Evolutionary conservation across 1,140 invertebrate species (phyloP).

Genomic region (Lamellibrachia luymesi): DNA sequence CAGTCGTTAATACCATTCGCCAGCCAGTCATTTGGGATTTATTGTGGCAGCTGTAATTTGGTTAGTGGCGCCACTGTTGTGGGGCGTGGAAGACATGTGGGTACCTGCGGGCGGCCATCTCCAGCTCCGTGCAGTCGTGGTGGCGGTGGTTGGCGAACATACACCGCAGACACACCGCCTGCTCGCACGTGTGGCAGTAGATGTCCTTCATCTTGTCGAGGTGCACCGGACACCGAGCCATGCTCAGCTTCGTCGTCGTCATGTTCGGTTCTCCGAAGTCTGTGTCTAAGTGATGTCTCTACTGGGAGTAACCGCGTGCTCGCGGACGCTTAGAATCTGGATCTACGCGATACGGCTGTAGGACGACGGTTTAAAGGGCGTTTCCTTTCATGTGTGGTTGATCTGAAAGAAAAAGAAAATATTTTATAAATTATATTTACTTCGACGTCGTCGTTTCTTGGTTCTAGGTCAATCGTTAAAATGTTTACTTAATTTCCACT

Average conservation of each 20-base stretch:
- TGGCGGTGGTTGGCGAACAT: background rate
- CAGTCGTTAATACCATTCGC: too few relatives aligned
- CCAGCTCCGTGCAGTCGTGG: background rate
- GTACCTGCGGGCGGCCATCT: background rate
- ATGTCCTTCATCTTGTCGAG: background rate
- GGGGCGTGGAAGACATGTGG: background rate
- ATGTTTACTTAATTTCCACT: too few relatives aligned
- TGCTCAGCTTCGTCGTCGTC: background rate
- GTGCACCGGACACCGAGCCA: background rate
- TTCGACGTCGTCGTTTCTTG: background rate
- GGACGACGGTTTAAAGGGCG: background rate
- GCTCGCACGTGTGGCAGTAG: background rate
- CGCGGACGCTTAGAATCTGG: background rate
- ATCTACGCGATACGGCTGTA: background rate
- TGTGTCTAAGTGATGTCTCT: background rate
- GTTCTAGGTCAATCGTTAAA: too few relatives aligned
- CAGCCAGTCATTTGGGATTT: too few relatives aligned
- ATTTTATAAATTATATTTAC: background rate
- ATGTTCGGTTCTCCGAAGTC: background rate
- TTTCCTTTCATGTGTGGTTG: background rate
- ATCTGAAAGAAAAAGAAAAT: background rate
- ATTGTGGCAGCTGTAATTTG: too few relatives aligned
- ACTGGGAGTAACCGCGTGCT: background rate
- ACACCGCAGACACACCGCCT: background rate
- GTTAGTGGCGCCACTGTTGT: too few relatives aligned